phyloP scores from a whole-genome alignment of 2,888 invertebrate species.

The Drosophila paramelanica region DNA sequence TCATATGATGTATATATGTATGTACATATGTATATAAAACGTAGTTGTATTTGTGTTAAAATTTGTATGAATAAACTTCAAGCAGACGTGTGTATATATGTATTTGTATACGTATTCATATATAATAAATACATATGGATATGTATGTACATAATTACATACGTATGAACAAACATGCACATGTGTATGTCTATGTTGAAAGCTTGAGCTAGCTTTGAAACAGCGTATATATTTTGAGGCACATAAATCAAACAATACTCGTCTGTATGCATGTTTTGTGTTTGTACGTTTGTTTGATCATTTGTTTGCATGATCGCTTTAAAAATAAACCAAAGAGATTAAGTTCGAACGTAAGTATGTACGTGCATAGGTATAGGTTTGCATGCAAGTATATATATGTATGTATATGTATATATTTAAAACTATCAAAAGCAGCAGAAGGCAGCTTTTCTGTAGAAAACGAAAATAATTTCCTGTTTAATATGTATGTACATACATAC shows the following conservation, averaged over 20 bases:
- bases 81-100: background rate
- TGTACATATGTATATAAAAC: conserved; percentile 12
- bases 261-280: background rate
- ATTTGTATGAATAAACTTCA: background rate
- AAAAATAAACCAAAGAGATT: conserved; percentile 18
- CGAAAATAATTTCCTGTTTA: conserved; percentile 71
- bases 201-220: background rate
- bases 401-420: background rate
- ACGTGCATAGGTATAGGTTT: background rate
- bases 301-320: background rate
- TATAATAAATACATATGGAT: background rate
- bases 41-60: background rate
- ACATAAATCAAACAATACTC: background rate
- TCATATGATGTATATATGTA: background rate
- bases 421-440: conserved; percentile 28
- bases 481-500: conserved; percentile 1
- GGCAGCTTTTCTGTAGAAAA: conserved; percentile 55
- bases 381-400: background rate
- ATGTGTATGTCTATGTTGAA: background rate
- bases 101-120: background rate
- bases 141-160: background rate
- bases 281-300: background rate
- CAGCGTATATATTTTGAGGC: background rate
- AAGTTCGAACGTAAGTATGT: background rate
- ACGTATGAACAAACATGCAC: no score